Evolutionary conservation across 1,140 invertebrate genomes (phyloP).

Genomic region (Drosophila cardini): DNA sequence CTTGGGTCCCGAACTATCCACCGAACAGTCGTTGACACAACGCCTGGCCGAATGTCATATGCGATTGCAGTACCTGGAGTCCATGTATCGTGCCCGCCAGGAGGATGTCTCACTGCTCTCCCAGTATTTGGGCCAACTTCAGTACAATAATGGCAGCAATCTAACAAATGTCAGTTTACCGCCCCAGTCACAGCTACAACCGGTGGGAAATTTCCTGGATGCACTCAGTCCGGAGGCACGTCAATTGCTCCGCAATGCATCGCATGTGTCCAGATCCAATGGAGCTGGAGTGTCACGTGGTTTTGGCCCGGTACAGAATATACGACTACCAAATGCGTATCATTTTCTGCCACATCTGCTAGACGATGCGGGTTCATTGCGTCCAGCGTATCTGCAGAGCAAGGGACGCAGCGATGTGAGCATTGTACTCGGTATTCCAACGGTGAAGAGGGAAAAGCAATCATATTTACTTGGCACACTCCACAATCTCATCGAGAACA

Average conservation of each 20-base stretch:
- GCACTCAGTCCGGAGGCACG: slow-evolving; percentile 85
- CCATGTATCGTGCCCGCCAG: slow-evolving; percentile 89
- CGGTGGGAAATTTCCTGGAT: slow-evolving; percentile 77
- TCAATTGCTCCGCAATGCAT: slow-evolving; percentile 85
- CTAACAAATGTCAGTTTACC: slow-evolving; percentile 46
- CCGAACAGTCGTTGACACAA: slow-evolving; percentile 89
- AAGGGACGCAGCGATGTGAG: slow-evolving; percentile 91
- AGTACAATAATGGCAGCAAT: slow-evolving; percentile 47
- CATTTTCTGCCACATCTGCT: slow-evolving; percentile 95
- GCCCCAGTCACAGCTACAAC: slow-evolving; percentile 42
- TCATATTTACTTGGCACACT: slow-evolving; percentile 95
- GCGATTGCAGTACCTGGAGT: slow-evolving; percentile 89
- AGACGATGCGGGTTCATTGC: slow-evolving; percentile 90
- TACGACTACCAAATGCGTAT: slow-evolving; percentile 91
- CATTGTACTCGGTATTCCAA: slow-evolving; percentile 94
- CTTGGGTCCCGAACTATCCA: slow-evolving; percentile 85
- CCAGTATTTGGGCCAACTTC: slow-evolving; percentile 86
- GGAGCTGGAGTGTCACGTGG: slow-evolving; percentile 40
- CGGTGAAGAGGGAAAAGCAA: slow-evolving; percentile 94
- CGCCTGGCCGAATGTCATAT: slow-evolving; percentile 89
- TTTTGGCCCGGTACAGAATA: slow-evolving; percentile 68
- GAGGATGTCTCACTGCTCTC: slow-evolving; percentile 89
- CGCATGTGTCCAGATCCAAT: slow-evolving; percentile 43
- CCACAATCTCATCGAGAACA: slow-evolving; percentile 93
- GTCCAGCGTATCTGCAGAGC: slow-evolving; percentile 91